Evolutionary conservation across 2,888 invertebrate genomes (phyloP).

Genomic region (Pediacus dermestoides): DNA sequence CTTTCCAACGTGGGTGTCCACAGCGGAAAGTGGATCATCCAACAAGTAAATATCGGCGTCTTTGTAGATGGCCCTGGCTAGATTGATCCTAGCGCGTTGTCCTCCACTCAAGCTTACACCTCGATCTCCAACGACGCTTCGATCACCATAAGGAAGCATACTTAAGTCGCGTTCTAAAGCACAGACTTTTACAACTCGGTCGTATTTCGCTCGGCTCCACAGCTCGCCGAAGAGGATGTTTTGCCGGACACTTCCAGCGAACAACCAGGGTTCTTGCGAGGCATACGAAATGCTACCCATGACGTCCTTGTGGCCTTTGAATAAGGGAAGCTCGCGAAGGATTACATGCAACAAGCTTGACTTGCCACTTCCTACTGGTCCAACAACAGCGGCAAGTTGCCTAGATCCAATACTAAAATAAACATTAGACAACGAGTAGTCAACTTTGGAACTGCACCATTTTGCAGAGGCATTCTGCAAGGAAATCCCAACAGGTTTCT

Average conservation of each 20-base stretch:
- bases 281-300: conserved; percentile 68
- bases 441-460: conserved; percentile 27
- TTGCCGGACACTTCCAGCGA: conserved; percentile 66
- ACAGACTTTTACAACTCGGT: conserved; percentile 57
- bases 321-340: conserved; percentile 65
- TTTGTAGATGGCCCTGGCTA: conserved; percentile 74
- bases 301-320: conserved; percentile 58
- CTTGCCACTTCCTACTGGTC: conserved; percentile 69
- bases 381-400: conserved; percentile 54
- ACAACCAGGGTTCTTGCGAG: conserved; percentile 78
- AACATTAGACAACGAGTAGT: conserved; percentile 30
- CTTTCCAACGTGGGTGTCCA: conserved; percentile 73
- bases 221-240: conserved; percentile 76
- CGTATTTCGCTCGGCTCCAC: conserved; percentile 54
- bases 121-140: conserved; percentile 72
- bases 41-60: conserved; percentile 73
- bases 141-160: conserved; percentile 67
- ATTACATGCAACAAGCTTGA: conserved; percentile 65
- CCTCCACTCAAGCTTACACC: conserved; percentile 77
- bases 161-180: conserved; percentile 66
- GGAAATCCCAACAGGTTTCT: conserved; percentile 25
- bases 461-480: conserved; percentile 33
- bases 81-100: conserved; percentile 73
- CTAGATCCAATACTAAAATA: conserved; percentile 30
- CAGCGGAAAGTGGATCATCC: conserved; percentile 78